Evolutionary conservation across 2,888 invertebrate genomes (phyloP), one percentile per base, ranked within the genome.

Genomic region (Coelogynopora nodosa): DNA sequence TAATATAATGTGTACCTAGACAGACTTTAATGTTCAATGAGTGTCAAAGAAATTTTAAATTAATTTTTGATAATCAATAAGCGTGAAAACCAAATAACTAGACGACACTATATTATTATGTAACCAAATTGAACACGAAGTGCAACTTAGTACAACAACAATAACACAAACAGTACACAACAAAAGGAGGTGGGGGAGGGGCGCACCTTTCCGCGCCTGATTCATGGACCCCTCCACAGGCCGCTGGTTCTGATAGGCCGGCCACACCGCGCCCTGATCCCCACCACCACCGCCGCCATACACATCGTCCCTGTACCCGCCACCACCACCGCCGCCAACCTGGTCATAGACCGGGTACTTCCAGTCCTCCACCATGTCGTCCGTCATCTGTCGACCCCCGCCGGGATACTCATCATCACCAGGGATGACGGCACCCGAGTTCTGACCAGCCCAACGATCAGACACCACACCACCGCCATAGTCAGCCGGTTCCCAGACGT

Each of bases 241-340:
- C 23, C 74, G 74, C 23, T 10, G 74, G 23, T 74, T 74, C 74
- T 74, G 74, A 74, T 74, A 74, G 23, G 23, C 27, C 23, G 74
- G 74, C 74, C 74, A 74, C 23, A 74, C 74, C 2, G 74, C 74
- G 10, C 74, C 74, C 74, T 74, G 74, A 26, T 74, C 74, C 49
- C 5, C 5, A 18, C 18, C 5, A 18, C 18, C 18, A 49, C 49
- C 18, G n/a, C n/a, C n/a, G 10, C 10, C 49, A 49, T 49, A 49
- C 23, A 2, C 23, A 5, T 74, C 74, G 23, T 74, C 74, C 74
- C 23, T 74, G 74, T 74, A 74, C 23, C 23, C 18, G 18, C 23
- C 23, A 13, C 74, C 74, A 23, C 74, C 74, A 18, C 49, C 49
- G n/a, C n/a, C n/a, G 49, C 49, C 49, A 5, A 49, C 18, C 74